Conservation (phyloP, 2,113 vertebrate genomes). For the Lanius collurio region DNA sequence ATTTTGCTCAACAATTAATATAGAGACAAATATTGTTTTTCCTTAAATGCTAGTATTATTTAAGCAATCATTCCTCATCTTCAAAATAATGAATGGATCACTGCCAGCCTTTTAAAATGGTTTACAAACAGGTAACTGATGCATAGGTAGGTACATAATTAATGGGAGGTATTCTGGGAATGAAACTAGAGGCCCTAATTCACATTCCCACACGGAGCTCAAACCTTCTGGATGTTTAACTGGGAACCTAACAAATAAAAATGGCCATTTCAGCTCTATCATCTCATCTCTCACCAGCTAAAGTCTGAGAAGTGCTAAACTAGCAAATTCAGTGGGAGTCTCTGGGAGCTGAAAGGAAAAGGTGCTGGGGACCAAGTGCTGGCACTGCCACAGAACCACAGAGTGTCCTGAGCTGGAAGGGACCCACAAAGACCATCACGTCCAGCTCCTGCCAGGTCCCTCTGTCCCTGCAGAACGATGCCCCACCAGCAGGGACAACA, state of each 20-base stretch:
- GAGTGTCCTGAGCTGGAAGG: neutral
- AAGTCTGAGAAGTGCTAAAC: neutral
- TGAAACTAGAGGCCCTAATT: neutral
- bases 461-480: neutral
- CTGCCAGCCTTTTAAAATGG: neutral
- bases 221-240: neutral
- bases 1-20: constrained; percentile 32
- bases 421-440: too few species aligned
- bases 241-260: neutral
- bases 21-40: neutral
- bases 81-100: neutral
- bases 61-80: neutral
- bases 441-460: neutral
- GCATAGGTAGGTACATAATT: neutral
- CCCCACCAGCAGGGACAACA: neutral
- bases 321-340: neutral
- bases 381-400: neutral
- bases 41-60: constrained; percentile 27
- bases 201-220: neutral
- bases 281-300: neutral
- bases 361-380: neutral
- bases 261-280: neutral
- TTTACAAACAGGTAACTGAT: neutral
- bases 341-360: neutral
- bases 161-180: neutral